Conservation (phyloP, 1,140 invertebrate genomes). For the Temnothorax nylanderi region DNA sequence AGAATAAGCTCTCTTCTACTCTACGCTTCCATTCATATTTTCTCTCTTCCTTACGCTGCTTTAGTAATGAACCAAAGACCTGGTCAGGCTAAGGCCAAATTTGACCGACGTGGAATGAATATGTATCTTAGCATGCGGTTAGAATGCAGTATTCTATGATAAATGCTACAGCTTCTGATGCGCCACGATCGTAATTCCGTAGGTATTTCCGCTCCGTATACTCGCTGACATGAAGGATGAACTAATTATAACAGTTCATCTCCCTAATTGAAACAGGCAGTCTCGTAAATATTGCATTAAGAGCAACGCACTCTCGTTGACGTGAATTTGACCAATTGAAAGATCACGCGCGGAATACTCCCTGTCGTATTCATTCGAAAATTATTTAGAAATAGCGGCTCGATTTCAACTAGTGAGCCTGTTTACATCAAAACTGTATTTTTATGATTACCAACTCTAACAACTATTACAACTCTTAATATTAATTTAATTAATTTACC, state of each 20-base stretch:
- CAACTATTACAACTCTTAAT: background rate
- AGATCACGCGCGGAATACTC: background rate
- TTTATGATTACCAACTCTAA: background rate
- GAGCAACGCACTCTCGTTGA: background rate
- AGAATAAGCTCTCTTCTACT: background rate
- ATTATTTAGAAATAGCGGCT: background rate
- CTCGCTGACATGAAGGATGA: background rate
- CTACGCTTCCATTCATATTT: background rate
- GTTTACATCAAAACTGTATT: background rate
- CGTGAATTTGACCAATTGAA: background rate
- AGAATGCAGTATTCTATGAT: slow-evolving; percentile 20
- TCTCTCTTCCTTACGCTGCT: background rate
- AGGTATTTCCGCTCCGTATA: slow-evolving; percentile 4
- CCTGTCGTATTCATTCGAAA: background rate
- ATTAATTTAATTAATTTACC: background rate
- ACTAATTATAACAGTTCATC: slow-evolving; percentile 66
- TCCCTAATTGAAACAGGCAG: slow-evolving; percentile 65
- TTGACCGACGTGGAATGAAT: background rate
- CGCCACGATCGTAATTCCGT: background rate
- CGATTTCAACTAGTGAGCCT: background rate
- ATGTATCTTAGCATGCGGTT: background rate
- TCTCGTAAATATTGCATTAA: slow-evolving; percentile 63
- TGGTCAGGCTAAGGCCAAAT: background rate
- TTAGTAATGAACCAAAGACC: background rate
- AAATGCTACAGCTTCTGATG: background rate